A percentile compares a stretch with the other conserved stretches of the same genome.
Conservation (phyloP, 2,113 vertebrate genomes). For the Megaceryle torquata region DNA sequence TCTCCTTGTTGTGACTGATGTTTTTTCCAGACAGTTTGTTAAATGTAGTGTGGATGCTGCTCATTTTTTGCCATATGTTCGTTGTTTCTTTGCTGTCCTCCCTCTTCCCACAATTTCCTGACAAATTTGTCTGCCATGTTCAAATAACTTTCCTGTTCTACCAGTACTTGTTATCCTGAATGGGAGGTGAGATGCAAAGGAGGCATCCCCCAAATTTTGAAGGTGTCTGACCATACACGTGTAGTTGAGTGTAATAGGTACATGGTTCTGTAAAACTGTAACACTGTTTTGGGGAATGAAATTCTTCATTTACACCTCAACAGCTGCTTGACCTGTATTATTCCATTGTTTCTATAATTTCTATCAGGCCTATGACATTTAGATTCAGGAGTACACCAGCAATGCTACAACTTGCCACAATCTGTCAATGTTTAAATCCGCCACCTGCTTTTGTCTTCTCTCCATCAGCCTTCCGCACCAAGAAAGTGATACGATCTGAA, state of each 20-base stretch:
- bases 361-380: not conserved
- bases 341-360: not conserved
- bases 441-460: not conserved
- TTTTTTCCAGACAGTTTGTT: not conserved
- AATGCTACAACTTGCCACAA: not conserved
- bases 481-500: not conserved
- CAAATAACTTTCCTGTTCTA: not conserved
- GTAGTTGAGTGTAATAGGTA: not conserved
- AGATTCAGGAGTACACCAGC: not conserved
- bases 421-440: not conserved
- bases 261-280: not conserved
- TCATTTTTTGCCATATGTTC: not conserved
- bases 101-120: accelerated
- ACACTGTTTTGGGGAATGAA: not conserved
- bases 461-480: not conserved
- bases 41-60: not conserved
- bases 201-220: not conserved
- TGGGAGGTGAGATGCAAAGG: not conserved
- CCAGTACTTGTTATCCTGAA: not conserved
- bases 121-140: not conserved
- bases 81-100: not conserved
- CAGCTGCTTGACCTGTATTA: not conserved
- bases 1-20: not conserved
- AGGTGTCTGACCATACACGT: not conserved
- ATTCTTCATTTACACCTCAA: not conserved